Percentiles rank a stretch among this genome's conserved stretches.
Conservation (phyloP, 2,113 vertebrate species). For the Astur gentilis region DNA sequence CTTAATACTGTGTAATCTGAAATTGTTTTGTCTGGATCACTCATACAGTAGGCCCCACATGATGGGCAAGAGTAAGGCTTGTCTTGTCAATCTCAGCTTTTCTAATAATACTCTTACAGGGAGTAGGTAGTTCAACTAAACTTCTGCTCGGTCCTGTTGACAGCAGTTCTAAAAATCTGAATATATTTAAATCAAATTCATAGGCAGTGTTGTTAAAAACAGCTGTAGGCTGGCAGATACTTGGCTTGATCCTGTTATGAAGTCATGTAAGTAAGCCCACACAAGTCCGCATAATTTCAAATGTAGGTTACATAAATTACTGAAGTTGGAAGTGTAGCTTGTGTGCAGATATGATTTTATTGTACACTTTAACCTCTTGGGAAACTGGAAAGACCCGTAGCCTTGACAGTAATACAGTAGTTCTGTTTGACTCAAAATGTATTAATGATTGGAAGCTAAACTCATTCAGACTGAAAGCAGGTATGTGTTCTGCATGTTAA, state of each 20-base stretch:
- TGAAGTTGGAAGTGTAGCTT: not conserved
- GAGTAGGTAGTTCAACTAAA: not conserved
- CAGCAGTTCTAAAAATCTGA: not conserved
- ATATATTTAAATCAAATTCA: not conserved
- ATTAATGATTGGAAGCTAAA: not conserved
- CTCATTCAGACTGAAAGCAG: not conserved
- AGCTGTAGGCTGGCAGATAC: not conserved
- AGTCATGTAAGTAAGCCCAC: not conserved
- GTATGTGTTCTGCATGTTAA: not conserved
- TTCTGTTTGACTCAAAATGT: not conserved
- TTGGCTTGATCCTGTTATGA: not conserved
- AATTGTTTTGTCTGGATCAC: not conserved
- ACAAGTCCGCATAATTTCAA: not conserved
- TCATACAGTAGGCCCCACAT: rapidly evolving
- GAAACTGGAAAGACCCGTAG: not conserved
- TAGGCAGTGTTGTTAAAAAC: not conserved
- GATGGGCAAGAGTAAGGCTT: not conserved
- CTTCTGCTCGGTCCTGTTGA: not conserved
- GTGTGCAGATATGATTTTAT: not conserved
- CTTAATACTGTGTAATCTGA: not conserved
- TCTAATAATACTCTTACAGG: not conserved
- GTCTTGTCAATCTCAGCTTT: not conserved
- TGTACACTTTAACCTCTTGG: not conserved
- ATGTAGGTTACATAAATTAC: not conserved
- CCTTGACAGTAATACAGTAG: not conserved